Base-by-base conservation (phyloP, 1,140 invertebrate genomes). In the Conopomorpha cramerella region DNA sequence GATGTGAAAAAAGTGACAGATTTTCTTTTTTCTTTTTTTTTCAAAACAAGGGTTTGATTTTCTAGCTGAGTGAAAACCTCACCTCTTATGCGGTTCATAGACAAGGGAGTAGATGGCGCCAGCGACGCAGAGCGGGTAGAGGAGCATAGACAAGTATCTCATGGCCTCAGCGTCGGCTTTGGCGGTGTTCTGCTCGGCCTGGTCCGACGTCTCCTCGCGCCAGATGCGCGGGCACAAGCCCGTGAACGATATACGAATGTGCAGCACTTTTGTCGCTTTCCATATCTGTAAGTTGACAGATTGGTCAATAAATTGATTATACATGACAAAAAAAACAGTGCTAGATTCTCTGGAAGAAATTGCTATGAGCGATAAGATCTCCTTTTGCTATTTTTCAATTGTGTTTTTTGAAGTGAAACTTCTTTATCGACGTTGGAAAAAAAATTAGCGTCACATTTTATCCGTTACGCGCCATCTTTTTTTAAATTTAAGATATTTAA, bases 261-360 rank as follows among this genome's bases (percentile, higher is more conserved):
- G 91, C 6, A 95, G 79, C 7, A 96, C 91, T 71, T 97, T 98
- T 43, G 86, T 92, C 6, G 95, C 86, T 78, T 98, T 98, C 95
- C 95, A 98, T 34, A 95, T 60, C 90, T 96, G 57, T 34, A 73
- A 65, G 36, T 46, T n/a, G n/a, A n/a, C n/a, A n/a, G n/a, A n/a
- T n/a, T n/a, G n/a, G n/a, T n/a, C n/a, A n/a, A n/a, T n/a, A 34
- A 27, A 16, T 50, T 17, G 30, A 41, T 41, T 23, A 31, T 36
- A 41, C 16, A 27, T 43, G 26, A 32, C 26, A 38, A 10, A 6
- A 10, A 6, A 23, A n/a, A n/a, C n/a, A n/a, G n/a, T n/a, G n/a
- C n/a, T n/a, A n/a, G n/a, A n/a, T n/a, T n/a, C n/a, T n/a, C n/a
- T n/a, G n/a, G n/a, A n/a, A n/a, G n/a, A n/a, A n/a, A n/a, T n/a